Base-by-base conservation (phyloP, 2,888 invertebrate species). In the Lamellibrachia columna region DNA sequence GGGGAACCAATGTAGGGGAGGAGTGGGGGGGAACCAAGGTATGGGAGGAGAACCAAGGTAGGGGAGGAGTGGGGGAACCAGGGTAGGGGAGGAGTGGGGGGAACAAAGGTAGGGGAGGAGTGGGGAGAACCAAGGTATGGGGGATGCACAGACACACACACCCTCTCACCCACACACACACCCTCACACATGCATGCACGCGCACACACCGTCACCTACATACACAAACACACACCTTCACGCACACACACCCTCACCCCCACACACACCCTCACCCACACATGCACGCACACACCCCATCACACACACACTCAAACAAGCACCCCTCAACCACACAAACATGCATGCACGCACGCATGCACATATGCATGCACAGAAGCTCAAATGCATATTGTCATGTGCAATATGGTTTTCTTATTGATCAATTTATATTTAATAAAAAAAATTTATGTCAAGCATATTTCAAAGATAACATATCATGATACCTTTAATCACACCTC, bases 101-200 rank as follows among this genome's bases (percentile, higher is more conserved):
- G n/a, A n/a, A n/a, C n/a, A n/a, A n/a, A n/a, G n/a, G n/a, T n/a
- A n/a, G n/a, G n/a, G 96, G 96, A 75, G 96, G 96, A 9, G 95
- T 96, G 0, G 96, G 95, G 4, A 96, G 96, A 90, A 95, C 95
- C 7, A 96, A 96, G 95, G 96, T 96, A 40, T 40, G 40, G 40
- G 40, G 40, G 40, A 15, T 15, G 8, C 60, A 3, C 60, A 15
- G 11, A 15, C 60, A 3, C 60, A 15, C 15, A 22, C 22, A 8
- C 1, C 0, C 22, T 0, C 60, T 1, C 22, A 15, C 60, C 1
- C 22, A 1, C 60, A 15, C 60, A 3, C 22, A 3, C 75, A 22
- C 75, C 0, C 22, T 1, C 75, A 22, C 75, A 4, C 22, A 0
- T 22, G 1, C 11, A 22, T 1, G 0, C 4, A 6, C 75, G 4